These are phyloP conservation scores for Lophura swinhoii DNA, from an alignment of 2,797 vertebrate species.

Conservation along the genomic window DNA sequence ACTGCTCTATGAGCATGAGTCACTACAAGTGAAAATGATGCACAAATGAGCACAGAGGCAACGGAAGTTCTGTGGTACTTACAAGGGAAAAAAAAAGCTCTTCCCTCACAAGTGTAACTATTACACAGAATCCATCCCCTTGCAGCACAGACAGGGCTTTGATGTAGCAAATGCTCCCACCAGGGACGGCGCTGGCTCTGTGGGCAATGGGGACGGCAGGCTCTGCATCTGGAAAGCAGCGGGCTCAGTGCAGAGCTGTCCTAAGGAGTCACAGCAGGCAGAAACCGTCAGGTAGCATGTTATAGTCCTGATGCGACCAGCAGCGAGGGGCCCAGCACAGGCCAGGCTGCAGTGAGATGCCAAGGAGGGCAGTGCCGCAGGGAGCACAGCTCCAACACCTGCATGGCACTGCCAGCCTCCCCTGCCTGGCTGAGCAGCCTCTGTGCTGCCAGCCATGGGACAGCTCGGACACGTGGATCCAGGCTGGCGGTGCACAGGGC, in stretches of 20 bases:
- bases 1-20: conserved; percentile 53
- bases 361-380: background rate
- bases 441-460: rapidly evolving
- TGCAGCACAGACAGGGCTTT: conserved; percentile 32
- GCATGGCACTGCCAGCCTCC: background rate
- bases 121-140: conserved; percentile 41
- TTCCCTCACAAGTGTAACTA: conserved; percentile 67
- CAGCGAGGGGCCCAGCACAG: background rate
- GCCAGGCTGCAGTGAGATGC: rapidly evolving
- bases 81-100: background rate
- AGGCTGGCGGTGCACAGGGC: rapidly evolving
- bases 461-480: rapidly evolving
- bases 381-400: background rate
- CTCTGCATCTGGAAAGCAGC: conserved; percentile 39
- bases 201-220: conserved; percentile 15
- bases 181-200: background rate
- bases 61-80: conserved; percentile 64
- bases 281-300: background rate
- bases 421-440: background rate
- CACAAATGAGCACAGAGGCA: conserved; percentile 69
- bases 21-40: conserved; percentile 61
- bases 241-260: background rate
- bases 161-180: conserved; percentile 59
- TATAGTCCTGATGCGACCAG: background rate
- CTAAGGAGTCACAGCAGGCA: background rate